phyloP scores from a whole-genome alignment of 2,888 invertebrate genomes.

The Epinotia ramella region DNA sequence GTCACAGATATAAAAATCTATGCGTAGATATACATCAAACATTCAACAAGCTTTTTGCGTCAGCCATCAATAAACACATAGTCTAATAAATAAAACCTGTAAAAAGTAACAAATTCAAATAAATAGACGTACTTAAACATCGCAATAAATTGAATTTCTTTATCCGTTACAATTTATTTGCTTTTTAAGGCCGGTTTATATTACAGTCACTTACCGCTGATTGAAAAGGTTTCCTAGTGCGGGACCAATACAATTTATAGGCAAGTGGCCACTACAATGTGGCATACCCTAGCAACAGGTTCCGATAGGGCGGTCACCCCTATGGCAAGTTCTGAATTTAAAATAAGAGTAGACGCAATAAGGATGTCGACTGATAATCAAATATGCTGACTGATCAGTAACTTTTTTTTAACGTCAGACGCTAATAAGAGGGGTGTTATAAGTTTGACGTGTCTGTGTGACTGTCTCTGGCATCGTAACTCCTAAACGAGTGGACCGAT shows the following conservation, averaged over 20 bases:
- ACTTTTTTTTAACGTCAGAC: no score
- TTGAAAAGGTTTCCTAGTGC: conserved; percentile 38
- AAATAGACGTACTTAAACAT: background rate
- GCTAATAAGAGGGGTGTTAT: no score
- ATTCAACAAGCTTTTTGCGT: no score
- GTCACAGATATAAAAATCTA: no score
- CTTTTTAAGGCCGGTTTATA: conserved; percentile 40
- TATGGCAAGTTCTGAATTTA: background rate
- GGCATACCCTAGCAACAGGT: conserved; percentile 4
- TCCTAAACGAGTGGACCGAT: no score
- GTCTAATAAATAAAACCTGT: background rate
- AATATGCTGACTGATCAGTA: no score
- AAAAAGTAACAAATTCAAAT: background rate
- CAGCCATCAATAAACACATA: background rate
- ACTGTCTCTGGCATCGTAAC: no score
- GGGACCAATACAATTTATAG: conserved; percentile 24
- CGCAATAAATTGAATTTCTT: conserved; percentile 16
- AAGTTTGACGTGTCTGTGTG: background rate
- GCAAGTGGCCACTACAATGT: conserved; percentile 27
- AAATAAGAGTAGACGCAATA: background rate
- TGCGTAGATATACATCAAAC: no score
- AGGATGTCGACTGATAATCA: no score
- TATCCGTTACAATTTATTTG: conserved; percentile 29
- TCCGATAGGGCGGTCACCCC: no score
- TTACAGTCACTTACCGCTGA: conserved; percentile 39